phyloP scores from a whole-genome alignment of 1,140 invertebrate genomes.

The Orchestia grillus region DNA sequence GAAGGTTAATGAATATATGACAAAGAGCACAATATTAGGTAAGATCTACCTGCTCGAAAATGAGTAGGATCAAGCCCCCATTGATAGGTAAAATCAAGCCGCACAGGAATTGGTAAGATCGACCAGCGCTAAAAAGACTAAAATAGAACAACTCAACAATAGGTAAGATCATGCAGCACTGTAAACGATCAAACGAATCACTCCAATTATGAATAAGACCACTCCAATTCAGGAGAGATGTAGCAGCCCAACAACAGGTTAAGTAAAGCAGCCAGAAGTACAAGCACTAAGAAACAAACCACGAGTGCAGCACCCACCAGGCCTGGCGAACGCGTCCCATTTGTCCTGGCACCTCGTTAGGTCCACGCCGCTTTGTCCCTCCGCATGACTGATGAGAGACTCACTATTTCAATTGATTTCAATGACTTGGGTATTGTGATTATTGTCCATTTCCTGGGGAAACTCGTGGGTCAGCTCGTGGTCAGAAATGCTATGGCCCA shows the following conservation, averaged over 20 bases:
- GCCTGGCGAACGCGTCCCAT: neutral
- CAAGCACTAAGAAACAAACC: neutral
- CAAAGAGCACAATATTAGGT: neutral
- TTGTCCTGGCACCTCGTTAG: slow-evolving; percentile 3
- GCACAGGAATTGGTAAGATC: neutral
- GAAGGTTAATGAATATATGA: neutral
- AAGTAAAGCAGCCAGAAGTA: neutral
- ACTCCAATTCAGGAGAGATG: no score
- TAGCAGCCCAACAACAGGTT: neutral
- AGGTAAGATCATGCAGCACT: neutral
- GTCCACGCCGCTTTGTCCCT: neutral
- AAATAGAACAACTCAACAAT: neutral
- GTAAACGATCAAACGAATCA: no score
- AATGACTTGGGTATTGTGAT: slow-evolving; percentile 44
- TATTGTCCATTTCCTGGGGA: neutral
- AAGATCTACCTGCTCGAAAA: neutral
- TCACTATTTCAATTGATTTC: slow-evolving; percentile 27
- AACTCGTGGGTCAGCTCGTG: neutral
- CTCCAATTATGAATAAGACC: no score
- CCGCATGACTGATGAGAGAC: neutral
- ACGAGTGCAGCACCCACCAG: neutral
- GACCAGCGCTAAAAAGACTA: neutral
- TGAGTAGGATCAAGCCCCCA: neutral
- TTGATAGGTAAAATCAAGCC: neutral
- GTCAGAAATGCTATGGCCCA: neutral